phyloP scores from a whole-genome alignment of 2,888 invertebrate species.

The Proisotoma minuta region DNA sequence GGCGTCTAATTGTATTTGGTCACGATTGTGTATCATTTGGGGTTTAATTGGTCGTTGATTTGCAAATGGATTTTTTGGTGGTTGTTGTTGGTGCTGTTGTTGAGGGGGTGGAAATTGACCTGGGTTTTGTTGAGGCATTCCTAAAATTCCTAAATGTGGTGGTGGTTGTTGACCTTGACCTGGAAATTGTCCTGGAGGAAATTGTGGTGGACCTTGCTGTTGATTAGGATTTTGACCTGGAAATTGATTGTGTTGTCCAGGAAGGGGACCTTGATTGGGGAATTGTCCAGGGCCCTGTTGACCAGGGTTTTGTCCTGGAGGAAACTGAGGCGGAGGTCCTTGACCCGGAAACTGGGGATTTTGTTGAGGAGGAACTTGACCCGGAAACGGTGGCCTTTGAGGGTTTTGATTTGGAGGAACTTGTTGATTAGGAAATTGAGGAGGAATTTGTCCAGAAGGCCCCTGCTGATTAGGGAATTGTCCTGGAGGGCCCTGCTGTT shows the following conservation, averaged over 20 bases:
- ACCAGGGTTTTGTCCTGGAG: background rate
- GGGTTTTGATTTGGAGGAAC: background rate
- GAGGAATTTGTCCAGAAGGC: background rate
- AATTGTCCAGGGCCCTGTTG: background rate
- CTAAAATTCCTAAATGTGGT: background rate
- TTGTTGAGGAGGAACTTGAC: background rate
- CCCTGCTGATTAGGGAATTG: too few relatives aligned
- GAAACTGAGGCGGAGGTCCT: background rate
- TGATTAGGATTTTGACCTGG: background rate
- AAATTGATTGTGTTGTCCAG: background rate
- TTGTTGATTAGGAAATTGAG: background rate
- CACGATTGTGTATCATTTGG: background rate
- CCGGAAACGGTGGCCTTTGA: too few relatives aligned
- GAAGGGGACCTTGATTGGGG: too few relatives aligned
- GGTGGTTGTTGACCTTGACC: background rate
- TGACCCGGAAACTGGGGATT: background rate
- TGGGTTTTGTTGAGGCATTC: background rate
- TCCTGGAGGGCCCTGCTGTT: background rate
- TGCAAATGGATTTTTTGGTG: background rate
- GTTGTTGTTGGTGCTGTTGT: background rate
- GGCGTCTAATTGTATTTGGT: too few relatives aligned
- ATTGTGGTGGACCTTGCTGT: background rate
- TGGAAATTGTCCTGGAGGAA: constrained; percentile 2
- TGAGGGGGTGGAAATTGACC: background rate
- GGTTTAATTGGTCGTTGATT: background rate